These are phyloP conservation scores for Platysteira castanea DNA, from an alignment of 2,113 vertebrate genomes.

Conservation along the genomic window DNA sequence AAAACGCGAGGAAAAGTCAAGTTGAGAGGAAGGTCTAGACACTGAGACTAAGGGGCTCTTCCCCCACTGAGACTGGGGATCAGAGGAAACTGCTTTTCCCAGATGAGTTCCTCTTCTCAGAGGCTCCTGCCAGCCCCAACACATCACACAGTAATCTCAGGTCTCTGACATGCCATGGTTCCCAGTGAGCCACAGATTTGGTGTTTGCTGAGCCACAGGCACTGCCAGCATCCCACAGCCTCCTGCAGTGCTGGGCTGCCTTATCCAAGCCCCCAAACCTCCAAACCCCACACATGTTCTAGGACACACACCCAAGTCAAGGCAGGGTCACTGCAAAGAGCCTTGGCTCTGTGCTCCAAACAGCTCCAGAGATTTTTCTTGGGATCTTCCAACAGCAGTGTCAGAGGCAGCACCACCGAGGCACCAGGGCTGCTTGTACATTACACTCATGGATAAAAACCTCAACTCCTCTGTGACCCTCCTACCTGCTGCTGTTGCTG, in stretches of 20 bases:
- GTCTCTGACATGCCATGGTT: rapidly evolving
- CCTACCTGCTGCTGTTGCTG: background rate
- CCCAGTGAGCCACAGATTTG: background rate
- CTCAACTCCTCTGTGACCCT: background rate
- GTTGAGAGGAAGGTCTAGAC: background rate
- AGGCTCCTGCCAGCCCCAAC: background rate
- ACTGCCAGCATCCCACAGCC: background rate
- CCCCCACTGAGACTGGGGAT: too few relatives aligned
- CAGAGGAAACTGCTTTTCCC: background rate
- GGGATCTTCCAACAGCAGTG: background rate
- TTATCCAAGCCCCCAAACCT: background rate
- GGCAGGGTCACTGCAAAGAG: background rate
- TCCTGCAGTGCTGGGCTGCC: background rate
- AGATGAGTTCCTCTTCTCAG: background rate
- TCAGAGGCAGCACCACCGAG: background rate
- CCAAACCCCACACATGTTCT: rapidly evolving
- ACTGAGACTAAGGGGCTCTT: background rate
- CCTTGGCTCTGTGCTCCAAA: background rate
- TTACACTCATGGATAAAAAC: rapidly evolving
- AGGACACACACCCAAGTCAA: rapidly evolving
- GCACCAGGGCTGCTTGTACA: rapidly evolving
- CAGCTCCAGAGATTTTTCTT: background rate
- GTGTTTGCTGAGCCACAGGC: background rate
- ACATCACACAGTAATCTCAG: background rate
- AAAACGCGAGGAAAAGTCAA: background rate